These are phyloP conservation scores for Tenualosa thibaudeaui DNA, from an alignment of 2,797 vertebrate species.

Conservation along the genomic window DNA sequence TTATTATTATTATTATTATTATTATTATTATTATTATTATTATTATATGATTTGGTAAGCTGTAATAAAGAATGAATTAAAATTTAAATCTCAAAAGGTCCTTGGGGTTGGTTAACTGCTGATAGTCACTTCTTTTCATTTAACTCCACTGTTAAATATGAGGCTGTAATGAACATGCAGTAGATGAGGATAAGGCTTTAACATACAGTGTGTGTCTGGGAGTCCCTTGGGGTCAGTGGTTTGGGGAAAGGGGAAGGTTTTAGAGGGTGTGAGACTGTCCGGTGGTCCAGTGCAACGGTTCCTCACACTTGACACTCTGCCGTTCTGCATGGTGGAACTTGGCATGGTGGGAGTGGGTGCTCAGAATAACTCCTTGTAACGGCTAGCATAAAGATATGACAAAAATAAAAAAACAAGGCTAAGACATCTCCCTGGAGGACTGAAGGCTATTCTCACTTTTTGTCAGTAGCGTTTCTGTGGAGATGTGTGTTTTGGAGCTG, in stretches of 20 bases:
- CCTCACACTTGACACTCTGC: not conserved
- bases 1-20: no score
- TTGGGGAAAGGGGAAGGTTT: not conserved
- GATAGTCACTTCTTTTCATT: no score
- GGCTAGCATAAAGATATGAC: not conserved
- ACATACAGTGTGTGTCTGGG: not conserved
- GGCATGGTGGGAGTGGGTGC: not conserved
- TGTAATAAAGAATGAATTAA: no score
- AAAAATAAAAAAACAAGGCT: not conserved
- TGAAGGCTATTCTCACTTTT: not conserved
- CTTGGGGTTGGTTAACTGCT: no score
- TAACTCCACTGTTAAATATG: no score
- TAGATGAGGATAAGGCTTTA: not conserved
- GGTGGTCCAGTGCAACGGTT: not conserved
- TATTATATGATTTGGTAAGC: no score
- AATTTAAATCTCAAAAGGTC: no score
- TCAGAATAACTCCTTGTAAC: not conserved
- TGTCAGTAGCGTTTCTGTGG: not conserved
- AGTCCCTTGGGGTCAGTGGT: not conserved
- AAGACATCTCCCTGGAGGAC: not conserved
- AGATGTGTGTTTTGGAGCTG: conserved; percentile 1
- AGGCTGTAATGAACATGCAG: not conserved
- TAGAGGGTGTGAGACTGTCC: not conserved
- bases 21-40: no score
- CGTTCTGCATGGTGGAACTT: not conserved